Base-by-base conservation (phyloP, 1,140 invertebrate species). In the Charaxes varanes region DNA sequence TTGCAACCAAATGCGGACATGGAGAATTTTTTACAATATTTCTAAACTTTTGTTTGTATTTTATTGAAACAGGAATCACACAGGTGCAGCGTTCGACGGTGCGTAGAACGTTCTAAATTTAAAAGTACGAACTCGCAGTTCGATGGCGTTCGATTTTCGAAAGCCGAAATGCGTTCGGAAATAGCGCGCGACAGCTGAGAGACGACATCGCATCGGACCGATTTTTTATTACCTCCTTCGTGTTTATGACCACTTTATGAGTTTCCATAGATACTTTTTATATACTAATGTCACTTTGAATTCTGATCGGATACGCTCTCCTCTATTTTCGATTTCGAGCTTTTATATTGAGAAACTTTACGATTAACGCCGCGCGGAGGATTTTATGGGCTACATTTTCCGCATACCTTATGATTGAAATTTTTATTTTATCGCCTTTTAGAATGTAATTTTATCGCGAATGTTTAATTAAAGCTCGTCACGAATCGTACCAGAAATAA, bases 231-330 rank as follows among this genome's bases (percentile, higher is more conserved):
- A 59, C 76, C 73, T 72, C 64, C 71, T 65, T 64, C 68, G 62
- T 78, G 73, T 81, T 81, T 81, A 81, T 76, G 65, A 72, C 53
- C 71, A 71, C 69, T 80, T 71, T 73, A 78, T 70, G 67, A 72
- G 69, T 63, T 69, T 65, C 66, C 72, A 71, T 76, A 76, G 71
- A 71, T 76, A 66, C 66, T 38, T 53, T 62, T 69, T 50, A n/a
- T 61, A 58, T 61, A 64, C 60, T 51, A 58, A 58, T 62, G 61
- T 69, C 69, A 68, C 64, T 31, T 31, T 31, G 28, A 31, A 53
- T 46, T 50, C 49, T 56, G 67, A 73, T 79, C 63, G 66, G 62
- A 70, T 59, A 56, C 61, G 37, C 51, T 62, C 51, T 42, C n/a
- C n/a, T 53, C 57, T 66, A 62, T 65, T 71, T 69, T 61, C 60